Base-by-base conservation (phyloP, 2,888 invertebrate species). In the Drosophila multiciliata region DNA sequence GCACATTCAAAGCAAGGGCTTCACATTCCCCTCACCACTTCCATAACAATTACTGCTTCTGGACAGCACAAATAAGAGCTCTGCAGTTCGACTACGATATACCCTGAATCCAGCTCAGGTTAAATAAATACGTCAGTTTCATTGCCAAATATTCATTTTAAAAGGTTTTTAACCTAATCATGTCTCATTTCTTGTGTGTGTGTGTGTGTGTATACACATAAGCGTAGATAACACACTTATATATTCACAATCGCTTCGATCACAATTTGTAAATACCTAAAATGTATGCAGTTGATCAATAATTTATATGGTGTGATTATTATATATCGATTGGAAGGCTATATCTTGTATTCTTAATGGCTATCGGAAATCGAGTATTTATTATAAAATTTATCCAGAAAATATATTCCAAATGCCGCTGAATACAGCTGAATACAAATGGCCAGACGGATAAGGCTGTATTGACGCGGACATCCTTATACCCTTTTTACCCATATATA, bases 1-100 rank as follows among this genome's bases (percentile, higher is more conserved):
- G 12, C 40, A n/a, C 40, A 52, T 23, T 48, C 52, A 38, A 17
- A 60, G 12, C 11, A 36, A 36, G 7, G 17, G 17, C 36, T 54
- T 23, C 54, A 11, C 23, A 35, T 23, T 45, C 15, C 6, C 17
- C 35, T 54, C 17, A 15, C 23, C 5, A 38, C 4, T 26, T 17
- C 32, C 26, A 48, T 42, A 53, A 59, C 45, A 71, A 58, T 23
- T 15, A 4, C 15, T 15, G 7, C 4, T 23, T 45, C 20, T 23
- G 23, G 15, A 45, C 8, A 45, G 12, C 7, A 3, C 0, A 45
- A 12, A 7, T 12, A 12, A 11, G 3, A 20, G 3, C 20, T 42
- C 0, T 42, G 6, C 7, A 42, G 42, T 29, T 29, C 29, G 29
- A 38, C 17, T 17, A 17, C 45, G 20, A 45, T 20, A 20, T 20